A percentile compares a stretch with the other conserved stretches of the same genome.
Evolutionary conservation across 92 coral and sea anemone genomes (phyloP).

Genomic region (Phenganax marumi): DNA sequence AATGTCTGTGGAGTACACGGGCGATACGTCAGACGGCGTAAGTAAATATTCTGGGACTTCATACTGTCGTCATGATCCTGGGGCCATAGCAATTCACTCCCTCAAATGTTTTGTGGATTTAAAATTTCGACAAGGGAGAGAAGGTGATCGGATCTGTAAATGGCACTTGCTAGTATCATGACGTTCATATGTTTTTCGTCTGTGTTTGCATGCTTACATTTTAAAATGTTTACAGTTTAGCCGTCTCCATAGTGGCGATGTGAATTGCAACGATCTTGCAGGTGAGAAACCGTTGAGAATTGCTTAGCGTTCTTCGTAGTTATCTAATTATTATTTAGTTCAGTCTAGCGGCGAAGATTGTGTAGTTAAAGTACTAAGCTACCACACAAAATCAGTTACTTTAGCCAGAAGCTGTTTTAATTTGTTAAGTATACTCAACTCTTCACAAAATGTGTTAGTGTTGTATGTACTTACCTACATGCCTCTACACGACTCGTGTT

Average conservation of each 20-base stretch:
- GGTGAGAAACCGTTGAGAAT: conserved; percentile 14
- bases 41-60: no score
- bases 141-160: conserved; percentile 8
- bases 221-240: no score
- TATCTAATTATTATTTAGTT: no score
- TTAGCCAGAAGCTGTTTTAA: no score
- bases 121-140: not conserved
- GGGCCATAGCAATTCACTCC: no score
- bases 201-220: not conserved
- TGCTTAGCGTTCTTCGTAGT: no score
- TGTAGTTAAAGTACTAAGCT: no score
- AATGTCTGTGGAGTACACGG: not conserved
- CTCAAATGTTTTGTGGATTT: not conserved
- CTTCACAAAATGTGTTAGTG: no score
- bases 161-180: not conserved
- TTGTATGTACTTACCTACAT: not conserved
- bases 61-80: no score
- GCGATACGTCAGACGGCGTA: not conserved
- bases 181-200: not conserved
- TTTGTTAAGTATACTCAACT: no score
- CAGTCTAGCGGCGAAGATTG: no score
- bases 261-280: conserved; percentile 63
- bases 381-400: no score
- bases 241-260: conserved; percentile 40
- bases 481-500: not conserved